Base-by-base conservation (phyloP, 37 sponge, comb jelly and placozoan species). In the Haliclona indistincta region DNA sequence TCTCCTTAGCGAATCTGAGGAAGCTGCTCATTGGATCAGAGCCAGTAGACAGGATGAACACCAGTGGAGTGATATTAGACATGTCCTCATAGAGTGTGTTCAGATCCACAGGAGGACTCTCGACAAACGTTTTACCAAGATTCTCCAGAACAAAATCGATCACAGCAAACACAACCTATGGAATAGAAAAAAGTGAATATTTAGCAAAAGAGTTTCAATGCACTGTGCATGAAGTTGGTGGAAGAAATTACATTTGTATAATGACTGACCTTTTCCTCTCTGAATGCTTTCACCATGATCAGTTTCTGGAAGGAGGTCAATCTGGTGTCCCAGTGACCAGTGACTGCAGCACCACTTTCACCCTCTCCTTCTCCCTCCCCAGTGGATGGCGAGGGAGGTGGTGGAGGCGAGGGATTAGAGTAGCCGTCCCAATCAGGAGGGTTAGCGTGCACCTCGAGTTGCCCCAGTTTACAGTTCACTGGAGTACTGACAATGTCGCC, bases 21-120 rank as follows among this genome's bases (percentile, higher is more conserved):
- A 99, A 96, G 65, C 70, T 83, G 32, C 92, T 85, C 96, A 96
- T 96, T 17, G 99, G 99, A 67, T 99, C 99, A 20, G 99, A 96
- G 36, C 99, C 99, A 63, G 94, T 84, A 41, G 99, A 99, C 30
- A 99, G 86, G 43, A 99, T 82, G 76, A 99, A 99, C 25, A 99
- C 88, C 2, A 99, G 94, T 0, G 99, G 99, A 10, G 87, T 93
- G 45, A 82, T 86, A 22, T 80, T 84, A 30, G 84, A 83, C 75
- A 91, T 91, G 87, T 96, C 94, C 40, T 88, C 75, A 60, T 84
- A 96, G 30, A 99, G 79, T 1, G 78, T 85, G n/a, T 71, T 22
- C 43, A 99, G 76, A 38, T 91, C 80, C 28, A 89, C 84, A 23
- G 99, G 78, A 0, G 96, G 99, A 58, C 89, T 96, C 77, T 99